A percentile compares a stretch with the other conserved stretches of the same genome.
Evolutionary conservation across 2,888 invertebrate species (phyloP).

Genomic region (Glomeris marginata): DNA sequence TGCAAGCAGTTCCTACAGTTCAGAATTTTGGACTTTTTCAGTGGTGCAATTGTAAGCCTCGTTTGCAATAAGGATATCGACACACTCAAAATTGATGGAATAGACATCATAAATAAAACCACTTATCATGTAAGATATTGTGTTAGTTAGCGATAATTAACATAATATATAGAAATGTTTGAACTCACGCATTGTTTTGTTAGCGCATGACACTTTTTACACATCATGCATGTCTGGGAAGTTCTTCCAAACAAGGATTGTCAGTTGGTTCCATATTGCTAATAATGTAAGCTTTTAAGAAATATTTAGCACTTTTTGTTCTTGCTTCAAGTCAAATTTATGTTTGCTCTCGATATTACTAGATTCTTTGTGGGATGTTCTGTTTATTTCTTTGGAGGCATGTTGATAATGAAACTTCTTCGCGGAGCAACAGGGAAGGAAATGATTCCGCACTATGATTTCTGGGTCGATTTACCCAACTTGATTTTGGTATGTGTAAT

Average conservation of each 20-base stretch:
- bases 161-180: too few species aligned
- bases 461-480: conserved; percentile 54
- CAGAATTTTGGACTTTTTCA: too few species aligned
- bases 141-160: too few species aligned
- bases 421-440: conserved; percentile 57
- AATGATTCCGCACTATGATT: conserved; percentile 54
- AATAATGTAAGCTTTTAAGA: conserved; percentile 7
- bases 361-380: conserved; percentile 42
- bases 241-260: background rate
- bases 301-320: background rate
- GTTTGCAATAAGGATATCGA: too few species aligned
- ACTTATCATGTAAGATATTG: too few species aligned
- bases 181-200: too few species aligned
- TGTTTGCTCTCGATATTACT: conserved; percentile 25
- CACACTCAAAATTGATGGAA: too few species aligned
- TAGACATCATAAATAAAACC: too few species aligned
- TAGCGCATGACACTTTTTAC: too few species aligned
- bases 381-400: conserved; percentile 50
- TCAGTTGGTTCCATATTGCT: conserved; percentile 8
- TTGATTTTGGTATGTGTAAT: conserved; percentile 45
- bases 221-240: too few species aligned
- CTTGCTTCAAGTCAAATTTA: background rate
- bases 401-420: conserved; percentile 45
- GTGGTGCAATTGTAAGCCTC: too few species aligned
- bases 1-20: too few species aligned